Percentiles rank a stretch among this genome's conserved stretches.
Conservation (phyloP, 2,888 invertebrate species). For the Dynastes hyllus region DNA sequence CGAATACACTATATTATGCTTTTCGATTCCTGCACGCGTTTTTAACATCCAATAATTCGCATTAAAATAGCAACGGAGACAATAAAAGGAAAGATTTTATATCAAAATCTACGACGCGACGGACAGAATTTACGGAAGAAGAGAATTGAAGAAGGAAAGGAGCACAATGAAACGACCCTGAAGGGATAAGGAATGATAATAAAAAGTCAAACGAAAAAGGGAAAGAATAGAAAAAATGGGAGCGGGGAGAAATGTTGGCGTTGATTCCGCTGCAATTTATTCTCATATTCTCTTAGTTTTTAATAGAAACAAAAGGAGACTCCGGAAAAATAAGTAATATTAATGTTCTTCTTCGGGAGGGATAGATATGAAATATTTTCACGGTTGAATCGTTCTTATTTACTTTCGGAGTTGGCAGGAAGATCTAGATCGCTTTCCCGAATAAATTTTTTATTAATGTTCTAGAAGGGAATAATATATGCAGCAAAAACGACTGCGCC, state of each 20-base stretch:
- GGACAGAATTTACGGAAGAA: neutral
- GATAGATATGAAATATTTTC: conserved; percentile 31
- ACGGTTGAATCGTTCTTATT: conserved; percentile 31
- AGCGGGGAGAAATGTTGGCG: conserved; percentile 18
- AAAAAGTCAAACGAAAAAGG: conserved; percentile 28
- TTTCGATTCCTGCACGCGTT: conserved; percentile 12
- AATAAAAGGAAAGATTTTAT: conserved; percentile 32
- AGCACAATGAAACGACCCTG: neutral
- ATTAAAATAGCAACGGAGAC: conserved; percentile 34
- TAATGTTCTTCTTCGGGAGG: conserved; percentile 35
- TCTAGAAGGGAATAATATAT: neutral
- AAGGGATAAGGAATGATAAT: neutral
- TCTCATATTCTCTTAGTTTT: conserved; percentile 31
- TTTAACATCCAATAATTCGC: conserved; percentile 30
- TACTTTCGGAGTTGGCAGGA: conserved; percentile 15
- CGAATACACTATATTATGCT: conserved; percentile 1
- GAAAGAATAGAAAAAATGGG: neutral
- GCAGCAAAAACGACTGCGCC: neutral
- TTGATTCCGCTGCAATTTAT: conserved; percentile 36
- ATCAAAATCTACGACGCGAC: neutral
- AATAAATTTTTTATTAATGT: conserved; percentile 24
- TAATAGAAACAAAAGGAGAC: conserved; percentile 27
- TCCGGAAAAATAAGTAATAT: conserved; percentile 38
- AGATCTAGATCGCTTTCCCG: neutral
- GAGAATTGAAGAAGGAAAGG: neutral